phyloP scores from a whole-genome alignment of 1,140 invertebrate genomes.

The Acyrthosiphon pisum region DNA sequence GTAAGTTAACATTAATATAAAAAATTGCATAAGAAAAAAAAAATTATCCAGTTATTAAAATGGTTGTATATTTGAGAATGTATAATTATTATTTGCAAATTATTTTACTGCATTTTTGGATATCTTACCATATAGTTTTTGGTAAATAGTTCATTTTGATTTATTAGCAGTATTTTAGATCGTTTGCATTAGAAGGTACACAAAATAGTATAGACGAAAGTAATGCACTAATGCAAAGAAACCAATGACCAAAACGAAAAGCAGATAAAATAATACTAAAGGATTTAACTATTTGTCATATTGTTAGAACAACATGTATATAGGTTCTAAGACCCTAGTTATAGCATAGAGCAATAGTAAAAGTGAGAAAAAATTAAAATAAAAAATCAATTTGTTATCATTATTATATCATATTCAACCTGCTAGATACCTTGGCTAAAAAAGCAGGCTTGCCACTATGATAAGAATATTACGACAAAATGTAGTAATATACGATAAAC shows the following conservation, averaged over 20 bases:
- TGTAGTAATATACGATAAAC: too few relatives aligned
- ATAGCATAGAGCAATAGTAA: neutral
- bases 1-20: neutral
- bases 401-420: neutral
- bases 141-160: slow-evolving; percentile 45
- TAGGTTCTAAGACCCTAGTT: neutral
- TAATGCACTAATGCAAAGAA: neutral
- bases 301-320: neutral
- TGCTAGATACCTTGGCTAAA: neutral
- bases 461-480: neutral
- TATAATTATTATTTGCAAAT: neutral
- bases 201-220: neutral
- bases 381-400: slow-evolving; percentile 39
- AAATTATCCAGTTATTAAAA: neutral
- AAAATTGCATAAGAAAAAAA: neutral
- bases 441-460: neutral
- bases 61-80: neutral
- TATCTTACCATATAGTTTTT: slow-evolving; percentile 41
- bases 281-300: neutral
- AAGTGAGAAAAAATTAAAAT: neutral
- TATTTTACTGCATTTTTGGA: neutral
- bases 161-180: slow-evolving; percentile 3
- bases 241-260: neutral
- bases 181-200: neutral
- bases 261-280: neutral